These are phyloP conservation scores for Slavum lentiscoides DNA, from an alignment of 2,888 invertebrate genomes.

Conservation along the genomic window DNA sequence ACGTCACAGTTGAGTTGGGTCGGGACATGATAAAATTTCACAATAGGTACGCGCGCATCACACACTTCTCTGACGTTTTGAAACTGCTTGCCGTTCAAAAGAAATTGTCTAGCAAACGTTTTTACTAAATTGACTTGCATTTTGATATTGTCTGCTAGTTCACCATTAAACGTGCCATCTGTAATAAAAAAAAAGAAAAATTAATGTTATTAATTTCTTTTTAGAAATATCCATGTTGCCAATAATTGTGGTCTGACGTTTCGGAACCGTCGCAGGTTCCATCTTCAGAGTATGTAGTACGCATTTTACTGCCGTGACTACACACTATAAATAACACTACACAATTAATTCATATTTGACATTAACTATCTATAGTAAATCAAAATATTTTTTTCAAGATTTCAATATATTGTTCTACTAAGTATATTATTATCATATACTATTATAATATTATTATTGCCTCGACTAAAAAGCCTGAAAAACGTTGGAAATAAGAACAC, in stretches of 20 bases:
- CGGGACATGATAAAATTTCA: conserved; percentile 53
- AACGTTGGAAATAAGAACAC: no score
- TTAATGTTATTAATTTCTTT: neutral
- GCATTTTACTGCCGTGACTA: no score
- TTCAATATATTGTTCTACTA: no score
- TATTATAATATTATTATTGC: no score
- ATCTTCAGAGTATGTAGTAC: no score
- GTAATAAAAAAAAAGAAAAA: neutral
- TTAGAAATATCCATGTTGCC: no score
- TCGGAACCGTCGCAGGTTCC: no score
- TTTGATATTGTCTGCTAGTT: conserved; percentile 2
- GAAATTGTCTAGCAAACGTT: neutral
- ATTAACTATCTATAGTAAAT: neutral
- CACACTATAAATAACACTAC: no score
- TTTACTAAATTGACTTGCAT: neutral
- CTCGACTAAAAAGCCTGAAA: no score
- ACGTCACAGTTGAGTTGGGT: conserved; percentile 53
- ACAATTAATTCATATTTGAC: no score
- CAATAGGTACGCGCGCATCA: conserved; percentile 54
- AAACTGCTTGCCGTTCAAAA: conserved; percentile 6
- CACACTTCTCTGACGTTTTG: conserved; percentile 43
- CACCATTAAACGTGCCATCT: conserved; percentile 4
- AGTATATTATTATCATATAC: no score
- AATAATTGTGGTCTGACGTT: no score
- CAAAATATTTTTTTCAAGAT: neutral